Conservation (phyloP, 2,888 invertebrate species). For the Blera fallax region DNA sequence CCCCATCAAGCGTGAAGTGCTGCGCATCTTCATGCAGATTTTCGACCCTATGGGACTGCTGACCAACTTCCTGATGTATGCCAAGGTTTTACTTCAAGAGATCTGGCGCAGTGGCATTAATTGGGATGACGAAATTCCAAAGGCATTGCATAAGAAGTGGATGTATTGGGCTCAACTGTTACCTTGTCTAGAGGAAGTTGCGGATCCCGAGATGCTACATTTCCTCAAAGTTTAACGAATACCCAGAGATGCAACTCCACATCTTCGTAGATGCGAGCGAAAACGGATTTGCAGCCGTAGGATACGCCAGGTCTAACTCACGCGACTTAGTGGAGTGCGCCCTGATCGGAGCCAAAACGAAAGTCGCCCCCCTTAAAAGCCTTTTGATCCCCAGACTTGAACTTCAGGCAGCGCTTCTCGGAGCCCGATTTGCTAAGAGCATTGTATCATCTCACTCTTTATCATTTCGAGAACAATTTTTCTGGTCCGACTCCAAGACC, state of each 20-base stretch:
- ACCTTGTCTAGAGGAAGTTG: neutral
- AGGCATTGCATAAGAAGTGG: neutral
- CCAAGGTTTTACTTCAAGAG: too few relatives aligned
- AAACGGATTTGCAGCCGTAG: too few relatives aligned
- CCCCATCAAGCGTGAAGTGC: too few relatives aligned
- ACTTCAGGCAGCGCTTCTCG: conserved; percentile 3
- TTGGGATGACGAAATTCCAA: neutral
- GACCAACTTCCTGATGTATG: neutral
- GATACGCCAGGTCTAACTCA: too few relatives aligned
- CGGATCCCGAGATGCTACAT: neutral
- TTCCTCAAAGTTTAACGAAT: neutral
- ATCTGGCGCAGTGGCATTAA: neutral
- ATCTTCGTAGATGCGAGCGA: conserved; percentile 8
- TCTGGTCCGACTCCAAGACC: neutral
- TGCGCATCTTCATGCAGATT: neutral
- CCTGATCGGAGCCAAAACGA: too few relatives aligned
- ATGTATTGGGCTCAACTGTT: neutral
- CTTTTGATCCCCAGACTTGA: neutral
- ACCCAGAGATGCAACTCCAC: neutral
- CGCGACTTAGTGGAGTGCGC: too few relatives aligned
- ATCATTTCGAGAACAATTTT: neutral
- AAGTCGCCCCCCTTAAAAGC: neutral
- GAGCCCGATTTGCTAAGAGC: neutral
- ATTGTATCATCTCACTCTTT: neutral
- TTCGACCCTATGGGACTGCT: neutral